phyloP scores from a whole-genome alignment of 2,113 vertebrate genomes.

The Orientallactaga bullata region DNA sequence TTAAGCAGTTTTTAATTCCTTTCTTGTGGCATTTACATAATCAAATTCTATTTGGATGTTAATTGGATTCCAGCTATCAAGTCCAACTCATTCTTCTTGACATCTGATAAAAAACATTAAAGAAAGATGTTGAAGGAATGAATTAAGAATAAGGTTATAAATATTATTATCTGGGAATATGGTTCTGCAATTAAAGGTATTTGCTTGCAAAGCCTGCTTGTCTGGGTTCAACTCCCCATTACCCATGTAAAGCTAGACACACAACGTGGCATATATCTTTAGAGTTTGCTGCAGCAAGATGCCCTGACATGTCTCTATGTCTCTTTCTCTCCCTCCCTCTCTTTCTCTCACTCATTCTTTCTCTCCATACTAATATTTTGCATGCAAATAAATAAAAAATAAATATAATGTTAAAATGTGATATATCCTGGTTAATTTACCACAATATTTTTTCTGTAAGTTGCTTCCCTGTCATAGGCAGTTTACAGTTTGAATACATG shows the following conservation, averaged over 20 bases:
- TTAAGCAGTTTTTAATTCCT: not conserved
- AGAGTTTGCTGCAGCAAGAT: too few relatives aligned
- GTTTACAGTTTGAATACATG: not conserved
- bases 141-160: not conserved
- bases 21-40: constrained; percentile 9
- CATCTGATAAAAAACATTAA: not conserved
- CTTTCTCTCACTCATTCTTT: too few relatives aligned
- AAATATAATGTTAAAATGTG: not conserved
- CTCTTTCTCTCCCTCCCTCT: too few relatives aligned
- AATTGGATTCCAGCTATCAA: not conserved
- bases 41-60: constrained; percentile 12
- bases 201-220: too few relatives aligned
- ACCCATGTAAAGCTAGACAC: too few relatives aligned
- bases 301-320: too few relatives aligned
- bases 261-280: too few relatives aligned
- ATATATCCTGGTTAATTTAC: not conserved
- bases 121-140: constrained; percentile 9
- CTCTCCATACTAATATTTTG: too few relatives aligned
- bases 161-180: too few relatives aligned
- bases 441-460: not conserved
- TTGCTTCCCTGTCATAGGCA: not conserved
- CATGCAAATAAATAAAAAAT: not conserved
- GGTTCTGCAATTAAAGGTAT: too few relatives aligned
- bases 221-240: too few relatives aligned
- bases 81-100: not conserved